Evolutionary conservation across 2,113 vertebrate species (phyloP).

Genomic region (Perognathus longimembris): DNA sequence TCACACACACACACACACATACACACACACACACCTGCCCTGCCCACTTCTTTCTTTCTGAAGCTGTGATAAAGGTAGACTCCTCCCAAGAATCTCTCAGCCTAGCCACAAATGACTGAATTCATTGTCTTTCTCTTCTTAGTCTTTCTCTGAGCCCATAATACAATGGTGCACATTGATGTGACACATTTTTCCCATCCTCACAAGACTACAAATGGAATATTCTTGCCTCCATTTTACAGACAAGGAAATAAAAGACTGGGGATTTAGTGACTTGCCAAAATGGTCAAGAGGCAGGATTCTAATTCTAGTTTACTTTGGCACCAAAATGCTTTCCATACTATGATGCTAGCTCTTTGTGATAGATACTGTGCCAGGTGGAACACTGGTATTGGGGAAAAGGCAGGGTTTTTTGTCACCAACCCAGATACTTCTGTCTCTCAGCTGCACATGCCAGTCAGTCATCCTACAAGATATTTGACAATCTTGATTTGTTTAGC

Average conservation of each 20-base stretch:
- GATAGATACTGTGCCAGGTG: too few relatives aligned
- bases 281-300: neutral
- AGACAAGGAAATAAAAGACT: neutral
- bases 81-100: neutral
- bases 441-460: conserved; percentile 32
- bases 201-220: neutral
- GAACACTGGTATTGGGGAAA: neutral
- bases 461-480: conserved; percentile 72
- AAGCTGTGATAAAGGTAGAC: neutral
- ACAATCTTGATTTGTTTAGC: conserved; percentile 86
- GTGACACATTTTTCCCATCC: neutral
- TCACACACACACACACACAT: neutral
- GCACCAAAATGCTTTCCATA: neutral
- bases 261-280: neutral
- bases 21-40: neutral
- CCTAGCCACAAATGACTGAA: neutral
- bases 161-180: neutral
- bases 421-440: neutral
- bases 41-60: neutral
- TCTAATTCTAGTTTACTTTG: neutral
- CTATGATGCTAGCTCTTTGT: neutral
- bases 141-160: neutral
- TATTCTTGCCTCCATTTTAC: neutral
- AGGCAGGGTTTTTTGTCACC: neutral
- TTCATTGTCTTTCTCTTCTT: neutral